Evolutionary conservation across 2,113 vertebrate species (phyloP), one percentile per base, ranked within the genome.

Genomic region (Gallinago undulata): DNA sequence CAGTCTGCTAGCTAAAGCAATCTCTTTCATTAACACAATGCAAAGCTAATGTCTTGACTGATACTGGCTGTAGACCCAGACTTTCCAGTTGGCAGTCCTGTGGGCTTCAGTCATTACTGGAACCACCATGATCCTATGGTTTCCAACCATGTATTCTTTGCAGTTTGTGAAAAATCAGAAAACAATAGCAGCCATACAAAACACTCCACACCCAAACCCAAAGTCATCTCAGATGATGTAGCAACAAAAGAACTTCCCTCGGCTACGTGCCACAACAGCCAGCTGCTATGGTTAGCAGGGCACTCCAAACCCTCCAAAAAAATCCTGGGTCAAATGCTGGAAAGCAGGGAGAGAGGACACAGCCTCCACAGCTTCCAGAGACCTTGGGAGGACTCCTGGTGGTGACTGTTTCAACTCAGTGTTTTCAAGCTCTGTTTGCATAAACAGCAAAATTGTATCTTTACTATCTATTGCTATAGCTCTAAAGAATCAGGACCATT

Each of bases 221-320:
- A 43, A 43, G 6, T 35, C 39, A 19, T 62, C 69, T 66, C 47
- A 51, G 39, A 56, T 16, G 18, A 67, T 2, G 6, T 1, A 62
- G 41, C 33, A 43, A 56, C 12, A 50, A 33, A 66, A n/a, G 41
- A 30, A 18, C 31, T 64, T 57, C 37, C 23, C 33, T 6, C 23
- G 14, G 33, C 18, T 62, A 31, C 6, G 7, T 31, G 11, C n/a
- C 2, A 2, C 31, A 37, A 5, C 19, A 62, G 41, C 35, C 31
- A 47, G 35, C 17, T 2, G 4, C 25, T 18, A 13, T 1, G 1
- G 9, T 22, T 31, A 47, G 17, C 12, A 27, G n/a, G 47, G 1
- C 2, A 25, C 30, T 27, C 63, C 9, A 1, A 76, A 57, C 17
- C 24, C 59, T 47, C 14, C n/a, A 51, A 62, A 43, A 43, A 11